Percentiles rank a stretch among this genome's conserved stretches.
Evolutionary conservation across 2,888 invertebrate genomes (phyloP).

Genomic region (Ophion costatus): DNA sequence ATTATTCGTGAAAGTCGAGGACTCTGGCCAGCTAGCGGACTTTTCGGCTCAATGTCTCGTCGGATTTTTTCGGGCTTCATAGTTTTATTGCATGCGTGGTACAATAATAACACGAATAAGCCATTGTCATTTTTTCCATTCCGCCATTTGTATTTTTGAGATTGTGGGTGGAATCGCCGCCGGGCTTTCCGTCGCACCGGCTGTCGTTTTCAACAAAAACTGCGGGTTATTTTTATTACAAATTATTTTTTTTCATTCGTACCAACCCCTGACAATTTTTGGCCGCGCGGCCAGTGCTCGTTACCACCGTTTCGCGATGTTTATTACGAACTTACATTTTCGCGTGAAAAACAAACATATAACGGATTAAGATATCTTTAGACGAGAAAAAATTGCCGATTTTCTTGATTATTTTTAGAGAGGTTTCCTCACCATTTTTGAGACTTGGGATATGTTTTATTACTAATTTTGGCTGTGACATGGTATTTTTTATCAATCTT

Average conservation of each 20-base stretch:
- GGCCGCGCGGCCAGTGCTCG: neutral
- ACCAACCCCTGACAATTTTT: neutral
- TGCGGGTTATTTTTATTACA: neutral
- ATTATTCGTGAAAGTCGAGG: slow-evolving; percentile 56
- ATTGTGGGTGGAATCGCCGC: slow-evolving; percentile 7
- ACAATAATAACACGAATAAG: slow-evolving; percentile 42
- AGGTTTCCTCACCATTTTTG: too few species aligned
- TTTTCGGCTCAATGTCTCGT: slow-evolving; percentile 40
- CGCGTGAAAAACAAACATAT: too few species aligned
- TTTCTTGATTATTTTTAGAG: too few species aligned
- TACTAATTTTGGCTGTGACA: too few species aligned
- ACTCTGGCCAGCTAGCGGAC: slow-evolving; percentile 25
- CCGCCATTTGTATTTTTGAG: neutral
- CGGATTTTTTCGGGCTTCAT: slow-evolving; percentile 4
- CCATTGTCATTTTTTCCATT: slow-evolving; percentile 25
- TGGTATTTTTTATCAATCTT: too few species aligned
- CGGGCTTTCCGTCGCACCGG: slow-evolving; percentile 22
- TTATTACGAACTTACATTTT: too few species aligned
- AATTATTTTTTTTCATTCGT: too few species aligned
- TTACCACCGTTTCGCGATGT: too few species aligned
- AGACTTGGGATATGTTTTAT: too few species aligned
- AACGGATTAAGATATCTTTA: too few species aligned
- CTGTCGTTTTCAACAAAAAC: slow-evolving; percentile 26
- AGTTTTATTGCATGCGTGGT: slow-evolving; percentile 47
- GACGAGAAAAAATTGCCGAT: too few species aligned